Conservation (phyloP, 2,113 vertebrate species). For the Hydrolagus affinis region DNA sequence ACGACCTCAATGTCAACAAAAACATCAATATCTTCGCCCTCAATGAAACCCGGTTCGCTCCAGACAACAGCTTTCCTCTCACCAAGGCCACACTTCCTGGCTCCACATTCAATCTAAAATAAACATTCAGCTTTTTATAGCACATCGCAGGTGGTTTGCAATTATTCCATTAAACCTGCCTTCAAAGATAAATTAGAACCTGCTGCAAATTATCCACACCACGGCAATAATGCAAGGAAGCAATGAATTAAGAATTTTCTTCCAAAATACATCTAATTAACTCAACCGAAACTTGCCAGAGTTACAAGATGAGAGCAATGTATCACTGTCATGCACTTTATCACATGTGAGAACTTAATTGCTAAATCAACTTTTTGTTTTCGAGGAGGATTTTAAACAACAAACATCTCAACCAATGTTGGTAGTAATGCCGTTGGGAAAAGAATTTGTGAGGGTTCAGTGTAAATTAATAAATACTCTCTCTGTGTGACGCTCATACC, state of each 20-base stretch:
- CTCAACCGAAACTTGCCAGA: neutral
- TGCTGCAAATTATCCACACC: neutral
- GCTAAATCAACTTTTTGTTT: neutral
- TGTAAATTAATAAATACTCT: too few species aligned
- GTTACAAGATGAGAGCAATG: neutral
- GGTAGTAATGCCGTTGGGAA: neutral
- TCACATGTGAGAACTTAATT: neutral
- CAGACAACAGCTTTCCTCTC: too few species aligned
- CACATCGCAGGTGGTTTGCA: neutral
- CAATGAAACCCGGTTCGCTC: too few species aligned
- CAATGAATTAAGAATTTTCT: neutral
- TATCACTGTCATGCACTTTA: neutral
- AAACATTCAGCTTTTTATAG: neutral
- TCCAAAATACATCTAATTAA: constrained; percentile 13
- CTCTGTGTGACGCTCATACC: too few species aligned
- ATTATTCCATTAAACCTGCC: neutral
- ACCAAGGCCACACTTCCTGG: too few species aligned
- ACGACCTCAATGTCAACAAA: too few species aligned
- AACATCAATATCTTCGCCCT: too few species aligned
- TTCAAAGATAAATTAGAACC: neutral
- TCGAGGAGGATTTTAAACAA: neutral
- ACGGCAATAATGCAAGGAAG: neutral
- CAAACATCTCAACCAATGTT: neutral
- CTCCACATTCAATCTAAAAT: too few species aligned
- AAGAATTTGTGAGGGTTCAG: too few species aligned